Conservation (phyloP, 2,797 vertebrate genomes). For the Pseudochirops corinnae region DNA sequence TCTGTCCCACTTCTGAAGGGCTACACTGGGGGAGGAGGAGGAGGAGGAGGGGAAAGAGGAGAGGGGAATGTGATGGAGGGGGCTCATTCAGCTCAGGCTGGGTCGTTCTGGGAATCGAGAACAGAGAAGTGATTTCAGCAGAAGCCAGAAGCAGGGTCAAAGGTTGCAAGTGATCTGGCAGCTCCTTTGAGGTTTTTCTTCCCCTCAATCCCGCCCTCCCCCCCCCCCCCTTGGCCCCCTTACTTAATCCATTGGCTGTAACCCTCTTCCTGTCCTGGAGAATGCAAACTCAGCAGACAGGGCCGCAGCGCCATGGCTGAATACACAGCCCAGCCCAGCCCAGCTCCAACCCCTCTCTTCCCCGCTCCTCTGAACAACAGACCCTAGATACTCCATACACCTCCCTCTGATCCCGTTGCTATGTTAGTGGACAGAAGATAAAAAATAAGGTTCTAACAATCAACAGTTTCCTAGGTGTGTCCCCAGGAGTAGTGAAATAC, state of each 20-base stretch:
- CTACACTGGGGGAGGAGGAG: not conserved
- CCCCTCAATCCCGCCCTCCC: conserved; percentile 4
- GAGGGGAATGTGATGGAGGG: not conserved
- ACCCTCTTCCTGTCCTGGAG: not conserved
- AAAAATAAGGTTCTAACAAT: not conserved
- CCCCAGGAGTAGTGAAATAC: not conserved
- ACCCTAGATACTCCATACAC: not conserved
- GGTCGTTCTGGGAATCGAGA: not conserved
- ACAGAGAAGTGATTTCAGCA: not conserved
- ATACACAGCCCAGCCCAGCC: not conserved
- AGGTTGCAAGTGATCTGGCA: conserved; percentile 11
- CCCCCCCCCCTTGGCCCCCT: not conserved
- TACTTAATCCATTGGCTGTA: conserved; percentile 2
- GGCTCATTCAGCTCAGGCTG: not conserved
- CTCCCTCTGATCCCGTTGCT: not conserved
- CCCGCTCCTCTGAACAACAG: not conserved
- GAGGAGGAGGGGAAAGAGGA: not conserved
- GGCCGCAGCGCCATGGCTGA: not conserved
- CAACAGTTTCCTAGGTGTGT: not conserved
- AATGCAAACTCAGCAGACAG: conserved; percentile 4
- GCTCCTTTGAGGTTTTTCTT: conserved; percentile 14
- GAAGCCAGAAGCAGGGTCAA: conserved; percentile 3
- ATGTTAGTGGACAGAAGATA: not conserved
- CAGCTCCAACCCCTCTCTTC: not conserved
- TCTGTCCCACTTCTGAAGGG: not conserved